Percentiles rank a stretch among this genome's conserved stretches.
Conservation (phyloP, 2,797 vertebrate genomes). For the Falco cherrug region DNA sequence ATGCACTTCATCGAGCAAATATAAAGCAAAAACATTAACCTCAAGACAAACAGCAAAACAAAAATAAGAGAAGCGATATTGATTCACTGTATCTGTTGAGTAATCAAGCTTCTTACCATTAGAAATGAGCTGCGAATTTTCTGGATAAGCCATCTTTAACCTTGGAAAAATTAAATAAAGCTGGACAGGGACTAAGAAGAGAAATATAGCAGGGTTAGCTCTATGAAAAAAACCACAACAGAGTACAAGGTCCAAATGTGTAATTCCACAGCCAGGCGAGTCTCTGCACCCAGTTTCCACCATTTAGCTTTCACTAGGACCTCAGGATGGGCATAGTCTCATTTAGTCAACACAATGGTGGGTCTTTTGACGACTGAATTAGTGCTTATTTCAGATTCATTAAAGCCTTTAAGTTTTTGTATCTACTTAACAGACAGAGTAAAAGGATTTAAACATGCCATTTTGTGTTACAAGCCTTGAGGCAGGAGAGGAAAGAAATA, state of each 20-base stretch:
- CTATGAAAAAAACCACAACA: background rate
- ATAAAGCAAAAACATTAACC: slow-evolving; percentile 5
- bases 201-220: background rate
- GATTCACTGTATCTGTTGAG: background rate
- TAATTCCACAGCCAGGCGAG: background rate
- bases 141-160: slow-evolving; percentile 35
- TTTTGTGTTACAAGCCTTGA: slow-evolving; percentile 42
- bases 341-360: background rate
- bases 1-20: background rate
- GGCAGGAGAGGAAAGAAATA: slow-evolving; percentile 50
- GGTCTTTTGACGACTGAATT: background rate
- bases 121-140: slow-evolving; percentile 33
- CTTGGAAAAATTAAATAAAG: slow-evolving; percentile 52
- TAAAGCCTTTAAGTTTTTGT: slow-evolving; percentile 36
- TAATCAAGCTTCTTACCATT: slow-evolving; percentile 16
- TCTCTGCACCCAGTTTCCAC: background rate
- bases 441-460: slow-evolving; percentile 30
- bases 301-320: background rate
- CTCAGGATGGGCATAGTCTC: background rate
- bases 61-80: background rate
- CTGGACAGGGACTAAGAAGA: background rate
- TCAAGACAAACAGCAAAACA: slow-evolving; percentile 8
- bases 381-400: slow-evolving; percentile 29
- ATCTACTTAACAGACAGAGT: slow-evolving; percentile 50
- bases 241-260: background rate